Evolutionary conservation across 2,888 invertebrate species (phyloP), one percentile per base, ranked within the genome.

Genomic region (Callimorpha dominula): DNA sequence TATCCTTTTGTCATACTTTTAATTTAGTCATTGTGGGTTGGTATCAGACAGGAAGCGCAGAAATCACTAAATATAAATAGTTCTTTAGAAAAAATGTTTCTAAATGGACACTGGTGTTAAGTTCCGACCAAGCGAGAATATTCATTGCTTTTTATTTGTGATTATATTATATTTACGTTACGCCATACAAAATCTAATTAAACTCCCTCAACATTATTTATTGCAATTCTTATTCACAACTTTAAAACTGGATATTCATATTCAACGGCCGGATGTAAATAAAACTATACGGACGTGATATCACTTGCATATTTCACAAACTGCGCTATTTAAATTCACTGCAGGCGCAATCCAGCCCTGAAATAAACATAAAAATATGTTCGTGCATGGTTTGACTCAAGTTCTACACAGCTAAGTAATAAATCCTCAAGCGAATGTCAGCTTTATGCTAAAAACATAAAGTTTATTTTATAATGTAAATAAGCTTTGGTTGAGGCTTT

Each of bases 251-350:
- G 74, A 71, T 74, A 82, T 85, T 80, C 74, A 81, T 79, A 85
- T 84, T 83, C 84, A 83, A 72, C 81, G 78, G 65, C 77, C 72
- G 78, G 78, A 81, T 85, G 85, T 86, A 87, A 88, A 90, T 88
- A 88, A 90, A 88, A 86, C 80, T 85, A 81, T 83, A 81, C 80
- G 78, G 82, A 85, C 84, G 77, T 78, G 83, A 83, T 78, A 84
- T 82, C 84, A 82, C 86, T 85, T 86, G 85, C 86, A 90, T 88
- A 89, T 89, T 90, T 89, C 85, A 87, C 81, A 85, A 87, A 89
- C 85, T 81, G 81, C 65, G 76, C 83, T 83, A 88, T 92, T 91
- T 87, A 87, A 90, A 92, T 92, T 90, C 90, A 88, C 88, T 90
- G 89, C 90, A 89, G 84, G 85, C 88, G 84, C 84, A 89, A 87